Percentiles rank a stretch among this genome's conserved stretches.
Conservation (phyloP, 2,888 invertebrate genomes). For the Odontocolon sp. region DNA sequence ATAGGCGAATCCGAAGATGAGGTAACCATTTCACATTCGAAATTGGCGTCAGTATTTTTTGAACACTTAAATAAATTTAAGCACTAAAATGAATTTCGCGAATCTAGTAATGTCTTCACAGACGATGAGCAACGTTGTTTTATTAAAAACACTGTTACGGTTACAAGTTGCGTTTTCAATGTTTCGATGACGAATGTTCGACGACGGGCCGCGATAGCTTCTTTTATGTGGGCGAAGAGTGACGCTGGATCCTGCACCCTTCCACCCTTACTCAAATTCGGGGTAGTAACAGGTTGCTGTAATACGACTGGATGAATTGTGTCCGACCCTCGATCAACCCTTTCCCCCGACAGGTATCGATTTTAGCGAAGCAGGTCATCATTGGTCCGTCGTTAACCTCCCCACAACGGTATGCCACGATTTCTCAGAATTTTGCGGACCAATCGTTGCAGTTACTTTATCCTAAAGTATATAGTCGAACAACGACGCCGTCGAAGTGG, state of each 20-base stretch:
- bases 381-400: background rate
- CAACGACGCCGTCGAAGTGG: background rate
- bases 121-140: too few species aligned
- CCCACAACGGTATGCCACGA: background rate
- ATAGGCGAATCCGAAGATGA: constrained; percentile 28
- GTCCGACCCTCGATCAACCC: background rate
- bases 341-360: background rate
- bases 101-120: too few species aligned
- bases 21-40: constrained; percentile 14
- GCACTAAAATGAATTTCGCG: too few species aligned
- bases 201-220: background rate
- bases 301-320: background rate
- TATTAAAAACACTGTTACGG: too few species aligned
- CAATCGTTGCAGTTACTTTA: too few species aligned
- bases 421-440: background rate
- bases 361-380: background rate
- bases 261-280: background rate
- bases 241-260: background rate
- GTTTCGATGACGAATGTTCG: background rate
- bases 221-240: background rate
- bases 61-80: background rate
- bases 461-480: background rate
- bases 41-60: background rate
- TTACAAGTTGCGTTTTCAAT: too few species aligned
- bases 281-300: background rate